phyloP scores from a whole-genome alignment of 2,888 invertebrate genomes.

The Epinotia demarniana region DNA sequence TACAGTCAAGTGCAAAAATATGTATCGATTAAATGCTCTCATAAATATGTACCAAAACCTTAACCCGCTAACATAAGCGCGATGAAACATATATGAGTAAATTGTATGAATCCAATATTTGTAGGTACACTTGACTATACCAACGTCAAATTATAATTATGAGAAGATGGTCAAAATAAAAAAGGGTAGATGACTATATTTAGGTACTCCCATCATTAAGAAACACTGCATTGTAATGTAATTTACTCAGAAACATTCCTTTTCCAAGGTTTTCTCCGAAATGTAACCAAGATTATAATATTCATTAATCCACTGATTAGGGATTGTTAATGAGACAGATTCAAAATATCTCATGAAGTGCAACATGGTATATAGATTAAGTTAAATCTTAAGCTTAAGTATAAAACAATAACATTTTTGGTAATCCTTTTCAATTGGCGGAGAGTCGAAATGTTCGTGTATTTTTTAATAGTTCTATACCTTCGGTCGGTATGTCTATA shows the following conservation, averaged over 20 bases:
- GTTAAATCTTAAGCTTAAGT: not conserved
- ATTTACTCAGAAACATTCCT: not conserved
- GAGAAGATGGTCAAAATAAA: no score
- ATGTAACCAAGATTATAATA: not conserved
- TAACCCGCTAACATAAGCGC: no score
- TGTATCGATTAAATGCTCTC: no score
- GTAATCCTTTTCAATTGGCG: not conserved
- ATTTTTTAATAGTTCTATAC: not conserved
- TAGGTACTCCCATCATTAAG: not conserved
- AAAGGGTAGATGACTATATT: no score
- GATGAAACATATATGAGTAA: no score
- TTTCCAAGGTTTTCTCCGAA: not conserved
- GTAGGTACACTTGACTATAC: no score
- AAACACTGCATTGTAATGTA: not conserved
- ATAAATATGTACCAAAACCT: no score
- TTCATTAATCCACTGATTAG: not conserved
- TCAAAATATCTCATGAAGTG: not conserved
- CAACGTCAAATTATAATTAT: no score
- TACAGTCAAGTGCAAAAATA: no score
- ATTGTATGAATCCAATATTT: no score
- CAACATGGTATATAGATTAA: conserved; percentile 5
- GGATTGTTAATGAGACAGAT: conserved; percentile 6
- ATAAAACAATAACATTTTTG: not conserved
- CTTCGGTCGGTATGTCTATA: no score
- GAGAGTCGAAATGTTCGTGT: not conserved